Base-by-base conservation (phyloP, 1,140 invertebrate genomes). In the Drosophila willistoni region DNA sequence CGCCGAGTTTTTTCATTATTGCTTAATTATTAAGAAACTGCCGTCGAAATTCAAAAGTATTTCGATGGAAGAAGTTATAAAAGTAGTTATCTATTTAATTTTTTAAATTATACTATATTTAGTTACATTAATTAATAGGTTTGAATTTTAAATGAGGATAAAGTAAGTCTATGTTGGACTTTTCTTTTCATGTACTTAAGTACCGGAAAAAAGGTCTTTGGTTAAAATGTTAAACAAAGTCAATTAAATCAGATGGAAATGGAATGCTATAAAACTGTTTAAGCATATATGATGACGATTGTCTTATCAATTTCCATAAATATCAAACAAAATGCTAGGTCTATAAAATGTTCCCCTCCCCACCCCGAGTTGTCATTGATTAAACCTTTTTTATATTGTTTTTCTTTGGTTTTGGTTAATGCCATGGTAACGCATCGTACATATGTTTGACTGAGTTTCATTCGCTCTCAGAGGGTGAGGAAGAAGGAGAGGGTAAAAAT, bases 231-330 rank as follows among this genome's bases (percentile, higher is more conserved):
- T 51, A 51, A 51, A 22, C 44, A 51, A 51, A 51, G 17, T 51
- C 6, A 17, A 51, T 47, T 54, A 79, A 67, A 42, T 56, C n/a
- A 7, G 41, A 85, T 85, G 64, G 51, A 70, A 79, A 79, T 76
- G 25, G 47, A 65, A 66, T 56, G 63, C 22, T 60, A 69, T 84
- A 74, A 86, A 85, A 64, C 17, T 59, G 17, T 69, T 71, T 63
- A 42, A 39, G 36, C 36, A 39, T 39, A 13, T 13, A 13, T 39
- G 7, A 36, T 36, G 36, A 68, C 69, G 60, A 25, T 84, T 57
- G 10, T 60, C 81, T 85, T 84, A 84, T 84, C 81, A 85, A 81
- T 81, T 77, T 86, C 67, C 79, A 86, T 87, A 82, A 86, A 86
- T 79, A 85, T 64, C 75, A 47, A 75, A 72, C 61, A 22, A 66